Conservation (phyloP, 2,797 vertebrate genomes). For the Hylomyscus alleni region DNA sequence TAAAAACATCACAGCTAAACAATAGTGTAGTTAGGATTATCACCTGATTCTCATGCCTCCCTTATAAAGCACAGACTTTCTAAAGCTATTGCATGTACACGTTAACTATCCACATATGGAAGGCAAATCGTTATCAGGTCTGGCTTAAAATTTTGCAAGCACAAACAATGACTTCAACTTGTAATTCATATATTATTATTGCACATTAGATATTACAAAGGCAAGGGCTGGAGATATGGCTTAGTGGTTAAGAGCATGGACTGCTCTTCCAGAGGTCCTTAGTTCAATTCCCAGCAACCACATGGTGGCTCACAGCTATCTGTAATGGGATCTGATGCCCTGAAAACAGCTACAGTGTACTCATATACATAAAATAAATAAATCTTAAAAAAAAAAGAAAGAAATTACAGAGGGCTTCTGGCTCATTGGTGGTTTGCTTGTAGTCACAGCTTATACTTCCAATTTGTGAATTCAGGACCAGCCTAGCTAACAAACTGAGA, state of each 20-base stretch:
- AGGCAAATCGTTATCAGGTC: not conserved
- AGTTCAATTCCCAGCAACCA: too few relatives aligned
- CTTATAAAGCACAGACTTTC: not conserved
- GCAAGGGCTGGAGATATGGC: too few relatives aligned
- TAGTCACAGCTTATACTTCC: not conserved
- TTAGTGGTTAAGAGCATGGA: too few relatives aligned
- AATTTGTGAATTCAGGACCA: not conserved
- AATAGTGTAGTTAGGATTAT: not conserved
- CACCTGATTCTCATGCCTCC: not conserved
- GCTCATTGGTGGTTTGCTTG: not conserved
- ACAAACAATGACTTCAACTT: not conserved
- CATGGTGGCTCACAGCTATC: too few relatives aligned
- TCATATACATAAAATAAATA: too few relatives aligned
- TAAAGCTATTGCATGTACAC: not conserved
- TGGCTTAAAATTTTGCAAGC: not conserved
- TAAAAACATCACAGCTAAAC: not conserved
- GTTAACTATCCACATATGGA: not conserved
- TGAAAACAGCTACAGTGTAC: too few relatives aligned
- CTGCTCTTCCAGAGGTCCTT: too few relatives aligned
- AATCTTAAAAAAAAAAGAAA: too few relatives aligned
- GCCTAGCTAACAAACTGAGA: not conserved
- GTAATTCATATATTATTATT: not conserved
- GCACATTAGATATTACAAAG: not conserved
- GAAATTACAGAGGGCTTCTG: not conserved
- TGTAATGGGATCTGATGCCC: too few relatives aligned